These are phyloP conservation scores for Crepidodera aurea DNA, from an alignment of 2,888 invertebrate species.

Conservation along the genomic window DNA sequence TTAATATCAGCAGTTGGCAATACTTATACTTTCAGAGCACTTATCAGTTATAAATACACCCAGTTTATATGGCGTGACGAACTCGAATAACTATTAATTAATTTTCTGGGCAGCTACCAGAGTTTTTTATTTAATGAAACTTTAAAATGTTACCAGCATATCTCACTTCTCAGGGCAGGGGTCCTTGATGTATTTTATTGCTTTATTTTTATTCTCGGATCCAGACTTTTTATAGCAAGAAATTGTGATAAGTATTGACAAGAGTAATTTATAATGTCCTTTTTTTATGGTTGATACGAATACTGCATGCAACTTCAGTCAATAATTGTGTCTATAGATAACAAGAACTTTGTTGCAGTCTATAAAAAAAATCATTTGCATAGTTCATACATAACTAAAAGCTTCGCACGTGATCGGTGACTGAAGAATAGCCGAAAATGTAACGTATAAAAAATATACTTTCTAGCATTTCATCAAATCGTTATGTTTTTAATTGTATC, in stretches of 20 bases:
- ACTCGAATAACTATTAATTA: conserved; percentile 29
- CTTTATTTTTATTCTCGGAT: conserved; percentile 22
- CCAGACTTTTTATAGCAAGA: conserved; percentile 17
- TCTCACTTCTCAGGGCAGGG: conserved; percentile 23
- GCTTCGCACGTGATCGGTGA: too few relatives aligned
- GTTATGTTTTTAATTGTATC: too few relatives aligned
- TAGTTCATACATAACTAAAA: too few relatives aligned
- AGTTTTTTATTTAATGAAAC: conserved; percentile 28
- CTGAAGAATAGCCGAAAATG: too few relatives aligned
- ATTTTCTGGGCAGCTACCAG: conserved; percentile 18
- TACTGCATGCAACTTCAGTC: too few relatives aligned
- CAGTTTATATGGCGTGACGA: conserved; percentile 29
- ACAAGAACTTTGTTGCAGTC: too few relatives aligned
- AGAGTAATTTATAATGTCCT: conserved; percentile 20
- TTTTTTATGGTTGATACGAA: too few relatives aligned
- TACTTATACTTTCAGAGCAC: conserved; percentile 15
- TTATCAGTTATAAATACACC: conserved; percentile 19
- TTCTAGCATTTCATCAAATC: too few relatives aligned
- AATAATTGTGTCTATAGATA: too few relatives aligned
- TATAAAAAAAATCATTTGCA: too few relatives aligned
- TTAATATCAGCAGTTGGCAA: conserved; percentile 19
- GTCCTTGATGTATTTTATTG: conserved; percentile 19
- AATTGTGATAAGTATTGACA: conserved; percentile 25
- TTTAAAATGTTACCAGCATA: conserved; percentile 24
- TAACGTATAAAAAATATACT: too few relatives aligned